Evolutionary conservation across 2,113 vertebrate species (phyloP).

Genomic region (Stictonetta naevosa): DNA sequence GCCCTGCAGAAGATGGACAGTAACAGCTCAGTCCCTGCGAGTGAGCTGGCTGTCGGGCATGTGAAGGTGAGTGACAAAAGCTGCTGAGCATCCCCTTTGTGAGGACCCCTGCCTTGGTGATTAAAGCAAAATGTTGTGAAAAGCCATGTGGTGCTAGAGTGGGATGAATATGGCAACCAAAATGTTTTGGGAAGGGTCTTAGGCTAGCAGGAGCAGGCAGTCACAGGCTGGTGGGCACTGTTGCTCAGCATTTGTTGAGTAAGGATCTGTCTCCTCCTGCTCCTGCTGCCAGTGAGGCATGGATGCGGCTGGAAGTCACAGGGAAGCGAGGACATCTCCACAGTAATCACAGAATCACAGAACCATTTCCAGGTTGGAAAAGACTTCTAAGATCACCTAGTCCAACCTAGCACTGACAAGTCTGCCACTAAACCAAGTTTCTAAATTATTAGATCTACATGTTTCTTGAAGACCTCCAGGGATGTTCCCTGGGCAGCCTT

Average conservation of each 20-base stretch:
- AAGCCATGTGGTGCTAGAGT: background rate
- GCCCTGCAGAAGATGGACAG: background rate
- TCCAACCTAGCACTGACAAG: no score
- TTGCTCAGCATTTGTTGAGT: background rate
- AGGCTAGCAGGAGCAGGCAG: no score
- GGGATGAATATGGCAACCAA: background rate
- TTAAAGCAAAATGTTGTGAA: background rate
- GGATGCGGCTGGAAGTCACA: rapidly evolving
- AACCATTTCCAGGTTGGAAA: no score
- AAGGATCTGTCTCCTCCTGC: background rate
- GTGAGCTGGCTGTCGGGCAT: rapidly evolving
- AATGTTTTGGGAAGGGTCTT: background rate
- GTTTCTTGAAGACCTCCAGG: no score
- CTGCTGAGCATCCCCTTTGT: background rate
- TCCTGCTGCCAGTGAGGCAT: background rate
- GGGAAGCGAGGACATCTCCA: background rate
- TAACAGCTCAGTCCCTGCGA: rapidly evolving
- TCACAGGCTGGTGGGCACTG: background rate
- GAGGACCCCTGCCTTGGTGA: background rate
- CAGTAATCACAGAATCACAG: background rate
- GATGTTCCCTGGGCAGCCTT: no score
- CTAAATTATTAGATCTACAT: no score
- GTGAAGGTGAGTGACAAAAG: background rate
- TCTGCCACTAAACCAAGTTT: no score
- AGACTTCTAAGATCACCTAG: no score